Percentiles rank a stretch among this genome's conserved stretches.
Conservation (phyloP, 2,113 vertebrate species). For the Odocoileus virginianus region DNA sequence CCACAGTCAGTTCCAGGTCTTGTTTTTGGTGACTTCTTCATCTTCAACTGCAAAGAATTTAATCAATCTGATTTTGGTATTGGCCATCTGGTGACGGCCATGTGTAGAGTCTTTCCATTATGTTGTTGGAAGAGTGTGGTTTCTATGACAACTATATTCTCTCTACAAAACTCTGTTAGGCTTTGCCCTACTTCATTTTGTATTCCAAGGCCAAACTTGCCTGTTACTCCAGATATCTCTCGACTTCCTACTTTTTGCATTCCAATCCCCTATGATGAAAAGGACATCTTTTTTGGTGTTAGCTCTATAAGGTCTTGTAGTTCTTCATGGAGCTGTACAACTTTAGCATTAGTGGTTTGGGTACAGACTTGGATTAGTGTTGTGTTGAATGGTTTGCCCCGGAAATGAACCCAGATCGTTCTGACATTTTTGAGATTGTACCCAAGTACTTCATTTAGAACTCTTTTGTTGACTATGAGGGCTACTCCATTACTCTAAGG, state of each 20-base stretch:
- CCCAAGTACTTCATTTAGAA: not conserved
- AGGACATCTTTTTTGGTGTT: not conserved
- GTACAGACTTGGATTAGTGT: not conserved
- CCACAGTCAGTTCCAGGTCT: not conserved
- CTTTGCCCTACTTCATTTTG: not conserved
- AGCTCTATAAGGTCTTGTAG: not conserved
- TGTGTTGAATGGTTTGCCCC: not conserved
- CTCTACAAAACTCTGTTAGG: not conserved
- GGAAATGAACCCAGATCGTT: not conserved
- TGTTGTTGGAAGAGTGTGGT: not conserved
- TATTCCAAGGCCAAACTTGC: not conserved
- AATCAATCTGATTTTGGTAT: not conserved
- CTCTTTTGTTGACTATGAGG: not conserved
- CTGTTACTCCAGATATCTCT: not conserved
- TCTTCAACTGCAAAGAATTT: not conserved
- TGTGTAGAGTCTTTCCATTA: not conserved
- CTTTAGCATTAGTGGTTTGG: not conserved
- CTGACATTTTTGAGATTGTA: not conserved
- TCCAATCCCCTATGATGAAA: not conserved
- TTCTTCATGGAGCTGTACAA: not conserved
- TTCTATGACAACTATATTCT: not conserved
- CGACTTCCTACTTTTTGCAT: not conserved
- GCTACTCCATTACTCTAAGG: not conserved
- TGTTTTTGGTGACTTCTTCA: not conserved
- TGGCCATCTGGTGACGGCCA: not conserved